Percentiles rank a stretch among this genome's conserved stretches.
phyloP scores from a whole-genome alignment of 2,113 vertebrate species.

The Halcyon malimbica region DNA sequence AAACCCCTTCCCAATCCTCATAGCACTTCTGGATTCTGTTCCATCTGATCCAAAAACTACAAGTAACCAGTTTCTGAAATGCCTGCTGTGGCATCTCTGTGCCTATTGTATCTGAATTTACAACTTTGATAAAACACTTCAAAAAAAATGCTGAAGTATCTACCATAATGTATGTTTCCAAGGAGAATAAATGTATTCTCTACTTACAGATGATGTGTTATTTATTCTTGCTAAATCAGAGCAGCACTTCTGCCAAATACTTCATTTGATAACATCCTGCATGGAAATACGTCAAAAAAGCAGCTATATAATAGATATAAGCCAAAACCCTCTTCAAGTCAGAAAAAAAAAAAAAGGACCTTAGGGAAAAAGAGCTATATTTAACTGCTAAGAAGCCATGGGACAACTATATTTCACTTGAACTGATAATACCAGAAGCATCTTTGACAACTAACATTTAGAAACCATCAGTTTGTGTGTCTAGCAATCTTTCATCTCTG shows the following conservation, averaged over 20 bases:
- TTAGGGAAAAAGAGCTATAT: background rate
- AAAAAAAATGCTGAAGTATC: background rate
- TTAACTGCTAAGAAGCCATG: slow-evolving; percentile 4
- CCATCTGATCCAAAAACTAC: background rate
- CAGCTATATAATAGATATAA: background rate
- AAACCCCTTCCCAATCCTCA: background rate
- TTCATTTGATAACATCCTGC: background rate
- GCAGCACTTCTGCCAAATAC: background rate
- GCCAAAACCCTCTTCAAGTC: background rate
- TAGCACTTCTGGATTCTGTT: background rate
- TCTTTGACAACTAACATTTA: slow-evolving; percentile 34
- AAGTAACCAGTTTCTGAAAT: background rate
- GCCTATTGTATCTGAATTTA: background rate
- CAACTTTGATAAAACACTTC: background rate
- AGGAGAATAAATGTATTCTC: background rate
- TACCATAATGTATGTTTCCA: background rate
- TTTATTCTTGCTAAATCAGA: slow-evolving; percentile 1
- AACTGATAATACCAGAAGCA: background rate
- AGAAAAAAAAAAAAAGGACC: background rate
- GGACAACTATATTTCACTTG: slow-evolving; percentile 34
- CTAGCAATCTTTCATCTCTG: background rate
- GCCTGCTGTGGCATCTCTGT: background rate
- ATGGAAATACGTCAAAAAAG: background rate
- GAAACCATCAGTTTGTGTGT: background rate
- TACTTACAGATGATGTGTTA: background rate